phyloP scores from a whole-genome alignment of 2,888 invertebrate species.

The Agrochola circellaris region DNA sequence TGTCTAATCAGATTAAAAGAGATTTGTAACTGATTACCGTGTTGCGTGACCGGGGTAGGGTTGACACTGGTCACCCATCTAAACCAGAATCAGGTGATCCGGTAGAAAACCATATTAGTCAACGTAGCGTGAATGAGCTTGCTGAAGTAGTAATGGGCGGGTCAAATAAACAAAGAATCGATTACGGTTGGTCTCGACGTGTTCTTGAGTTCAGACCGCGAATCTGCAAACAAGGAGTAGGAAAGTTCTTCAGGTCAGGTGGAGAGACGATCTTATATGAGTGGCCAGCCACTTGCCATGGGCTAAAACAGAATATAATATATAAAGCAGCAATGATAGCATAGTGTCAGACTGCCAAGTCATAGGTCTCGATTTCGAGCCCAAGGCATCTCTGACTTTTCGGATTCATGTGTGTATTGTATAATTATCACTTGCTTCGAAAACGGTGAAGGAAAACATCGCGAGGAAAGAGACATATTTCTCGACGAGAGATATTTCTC shows the following conservation, averaged over 20 bases:
- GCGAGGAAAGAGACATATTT: too few relatives aligned
- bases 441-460: too few relatives aligned
- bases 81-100: background rate
- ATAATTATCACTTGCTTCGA: too few relatives aligned
- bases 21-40: slow-evolving; percentile 70
- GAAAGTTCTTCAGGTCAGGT: background rate
- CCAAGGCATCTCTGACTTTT: too few relatives aligned
- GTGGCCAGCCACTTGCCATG: background rate
- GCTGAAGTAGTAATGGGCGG: background rate
- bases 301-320: background rate
- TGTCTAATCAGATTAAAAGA: slow-evolving; percentile 71
- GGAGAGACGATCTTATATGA: background rate
- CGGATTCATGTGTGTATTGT: too few relatives aligned
- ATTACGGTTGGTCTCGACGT: background rate
- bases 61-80: slow-evolving; percentile 27
- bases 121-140: background rate
- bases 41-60: slow-evolving; percentile 65
- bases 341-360: too few relatives aligned
- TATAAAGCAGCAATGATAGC: too few relatives aligned
- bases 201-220: background rate
- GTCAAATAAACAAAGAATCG: background rate
- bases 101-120: background rate
- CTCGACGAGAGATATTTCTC: too few relatives aligned
- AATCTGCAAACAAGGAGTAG: background rate
- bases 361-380: too few relatives aligned